phyloP scores from a whole-genome alignment of 2,113 vertebrate species.

The Cavia aperea region DNA sequence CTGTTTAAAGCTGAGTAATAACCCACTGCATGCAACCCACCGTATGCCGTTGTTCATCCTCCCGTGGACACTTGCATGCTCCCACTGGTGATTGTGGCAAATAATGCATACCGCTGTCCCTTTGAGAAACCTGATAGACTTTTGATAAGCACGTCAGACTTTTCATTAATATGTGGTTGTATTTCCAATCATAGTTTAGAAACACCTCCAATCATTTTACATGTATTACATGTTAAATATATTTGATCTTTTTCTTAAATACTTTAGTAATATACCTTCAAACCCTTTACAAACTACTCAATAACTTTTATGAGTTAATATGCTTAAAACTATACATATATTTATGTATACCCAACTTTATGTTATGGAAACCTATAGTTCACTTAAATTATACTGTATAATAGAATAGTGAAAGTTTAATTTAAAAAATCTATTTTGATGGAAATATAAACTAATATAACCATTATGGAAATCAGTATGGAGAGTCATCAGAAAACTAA shows the following conservation, averaged over 20 bases:
- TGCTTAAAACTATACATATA: neutral
- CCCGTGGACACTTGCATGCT: neutral
- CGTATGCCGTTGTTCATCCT: neutral
- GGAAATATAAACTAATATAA: neutral
- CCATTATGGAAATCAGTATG: neutral
- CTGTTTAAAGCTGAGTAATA: neutral
- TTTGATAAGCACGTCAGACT: neutral
- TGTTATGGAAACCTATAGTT: neutral
- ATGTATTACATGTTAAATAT: neutral
- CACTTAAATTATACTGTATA: neutral
- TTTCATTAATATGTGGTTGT: slow-evolving; percentile 15
- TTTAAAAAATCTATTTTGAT: slow-evolving; percentile 24
- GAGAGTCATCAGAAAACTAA: neutral
- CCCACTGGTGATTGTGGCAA: neutral
- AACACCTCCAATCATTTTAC: slow-evolving; percentile 14
- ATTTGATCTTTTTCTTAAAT: neutral
- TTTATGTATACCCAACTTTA: neutral
- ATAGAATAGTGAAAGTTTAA: slow-evolving; percentile 6
- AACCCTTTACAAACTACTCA: neutral
- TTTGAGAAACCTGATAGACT: neutral
- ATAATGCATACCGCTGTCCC: neutral
- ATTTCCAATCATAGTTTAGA: slow-evolving; percentile 17
- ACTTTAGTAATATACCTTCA: neutral
- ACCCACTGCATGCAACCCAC: neutral
- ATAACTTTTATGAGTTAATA: neutral